Percentiles rank a stretch among this genome's conserved stretches.
phyloP scores from a whole-genome alignment of 2,113 vertebrate species.

The Phyllostomus discolor region DNA sequence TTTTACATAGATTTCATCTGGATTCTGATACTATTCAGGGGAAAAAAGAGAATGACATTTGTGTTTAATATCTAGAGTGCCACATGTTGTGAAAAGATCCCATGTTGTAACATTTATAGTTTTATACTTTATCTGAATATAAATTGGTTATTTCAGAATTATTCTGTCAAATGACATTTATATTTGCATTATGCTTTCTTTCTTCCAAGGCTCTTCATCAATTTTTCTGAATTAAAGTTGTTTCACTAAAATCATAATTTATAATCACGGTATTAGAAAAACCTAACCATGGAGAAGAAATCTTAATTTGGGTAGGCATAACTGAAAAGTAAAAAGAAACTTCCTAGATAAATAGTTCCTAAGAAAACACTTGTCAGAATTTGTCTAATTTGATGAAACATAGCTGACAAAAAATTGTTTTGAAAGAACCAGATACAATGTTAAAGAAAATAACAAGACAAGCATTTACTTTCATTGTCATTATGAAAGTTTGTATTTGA shows the following conservation, averaged over 20 bases:
- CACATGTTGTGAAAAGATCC: conserved; percentile 10
- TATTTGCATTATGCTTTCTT: background rate
- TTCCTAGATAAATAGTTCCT: background rate
- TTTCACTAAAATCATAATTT: background rate
- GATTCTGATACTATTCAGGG: background rate
- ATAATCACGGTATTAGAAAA: background rate
- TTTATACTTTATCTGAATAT: conserved; percentile 38
- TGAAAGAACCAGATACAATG: background rate
- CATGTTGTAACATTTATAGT: conserved; percentile 23
- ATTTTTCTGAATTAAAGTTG: background rate
- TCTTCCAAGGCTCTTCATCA: background rate
- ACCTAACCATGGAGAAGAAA: background rate
- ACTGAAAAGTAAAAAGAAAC: background rate
- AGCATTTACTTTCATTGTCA: background rate
- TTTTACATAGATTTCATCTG: conserved; percentile 8
- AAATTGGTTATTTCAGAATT: background rate
- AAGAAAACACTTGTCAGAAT: background rate
- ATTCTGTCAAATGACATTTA: background rate
- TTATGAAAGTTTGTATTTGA: background rate
- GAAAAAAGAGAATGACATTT: conserved; percentile 28
- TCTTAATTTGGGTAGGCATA: background rate
- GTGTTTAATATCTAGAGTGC: conserved; percentile 18
- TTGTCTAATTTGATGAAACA: background rate
- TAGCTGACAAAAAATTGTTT: background rate
- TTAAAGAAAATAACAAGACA: background rate